Evolutionary conservation across 1,140 invertebrate genomes (phyloP).

Genomic region (Drosophila bipectinata): DNA sequence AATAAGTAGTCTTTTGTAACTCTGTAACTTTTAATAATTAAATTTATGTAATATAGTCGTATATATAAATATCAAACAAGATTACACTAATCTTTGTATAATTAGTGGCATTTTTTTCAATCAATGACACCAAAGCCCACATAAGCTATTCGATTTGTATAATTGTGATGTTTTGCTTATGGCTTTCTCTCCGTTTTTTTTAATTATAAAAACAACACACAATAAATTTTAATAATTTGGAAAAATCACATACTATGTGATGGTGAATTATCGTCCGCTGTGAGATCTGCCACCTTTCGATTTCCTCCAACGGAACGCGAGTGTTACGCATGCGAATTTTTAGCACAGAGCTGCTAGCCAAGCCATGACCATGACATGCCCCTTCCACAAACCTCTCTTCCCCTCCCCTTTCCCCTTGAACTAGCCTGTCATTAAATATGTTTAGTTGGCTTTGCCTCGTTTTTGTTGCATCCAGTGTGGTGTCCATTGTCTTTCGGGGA

Average conservation of each 20-base stretch:
- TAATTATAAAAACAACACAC: neutral
- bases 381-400: neutral
- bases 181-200: neutral
- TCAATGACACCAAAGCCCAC: neutral
- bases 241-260: neutral
- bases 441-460: constrained; percentile 40
- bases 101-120: neutral
- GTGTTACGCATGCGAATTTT: constrained; percentile 51
- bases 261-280: constrained; percentile 2
- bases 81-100: neutral
- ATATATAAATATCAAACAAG: too few relatives aligned
- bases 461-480: constrained; percentile 34
- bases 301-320: constrained; percentile 37
- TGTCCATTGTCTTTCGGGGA: constrained; percentile 49
- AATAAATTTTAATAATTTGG: constrained; percentile 2
- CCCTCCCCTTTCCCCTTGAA: neutral
- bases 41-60: too few relatives aligned
- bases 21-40: neutral
- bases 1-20: neutral
- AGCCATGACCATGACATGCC: constrained; percentile 49
- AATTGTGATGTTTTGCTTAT: neutral
- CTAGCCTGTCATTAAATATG: constrained; percentile 56
- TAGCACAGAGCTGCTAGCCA: constrained; percentile 37
- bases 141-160: neutral
- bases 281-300: constrained; percentile 35